These are phyloP conservation scores for Cerceris ruficornis DNA, from an alignment of 2,888 invertebrate species.

Conservation along the genomic window DNA sequence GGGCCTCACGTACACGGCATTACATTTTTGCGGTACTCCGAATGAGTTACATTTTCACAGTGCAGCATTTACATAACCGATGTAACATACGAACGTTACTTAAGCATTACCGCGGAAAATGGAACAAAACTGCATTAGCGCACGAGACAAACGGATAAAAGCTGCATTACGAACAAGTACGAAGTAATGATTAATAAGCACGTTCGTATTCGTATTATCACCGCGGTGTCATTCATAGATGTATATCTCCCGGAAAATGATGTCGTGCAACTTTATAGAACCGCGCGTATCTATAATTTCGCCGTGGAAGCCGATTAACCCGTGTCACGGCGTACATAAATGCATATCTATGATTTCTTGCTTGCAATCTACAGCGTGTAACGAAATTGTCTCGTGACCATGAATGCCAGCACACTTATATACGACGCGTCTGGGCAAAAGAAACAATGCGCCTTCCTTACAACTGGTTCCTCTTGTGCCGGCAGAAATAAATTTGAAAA, in stretches of 20 bases:
- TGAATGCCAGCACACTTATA: background rate
- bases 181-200: slow-evolving; percentile 3
- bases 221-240: slow-evolving; percentile 5
- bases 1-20: too few species aligned
- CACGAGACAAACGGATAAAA: background rate
- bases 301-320: slow-evolving; percentile 15
- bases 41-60: too few species aligned
- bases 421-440: background rate
- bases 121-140: background rate
- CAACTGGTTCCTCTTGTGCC: background rate
- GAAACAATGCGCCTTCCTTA: background rate
- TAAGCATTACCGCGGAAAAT: background rate
- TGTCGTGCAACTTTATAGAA: slow-evolving; percentile 22
- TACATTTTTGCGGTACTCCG: too few species aligned
- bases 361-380: background rate
- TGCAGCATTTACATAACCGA: too few species aligned
- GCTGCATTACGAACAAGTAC: background rate
- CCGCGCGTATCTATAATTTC: slow-evolving; percentile 11
- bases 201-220: slow-evolving; percentile 1
- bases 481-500: slow-evolving; percentile 12
- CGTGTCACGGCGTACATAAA: slow-evolving; percentile 1
- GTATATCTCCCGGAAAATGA: slow-evolving; percentile 13
- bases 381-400: background rate
- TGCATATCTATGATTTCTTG: background rate
- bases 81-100: background rate